Conservation (phyloP, 2,888 invertebrate species). For the Cerastis rubricosa region DNA sequence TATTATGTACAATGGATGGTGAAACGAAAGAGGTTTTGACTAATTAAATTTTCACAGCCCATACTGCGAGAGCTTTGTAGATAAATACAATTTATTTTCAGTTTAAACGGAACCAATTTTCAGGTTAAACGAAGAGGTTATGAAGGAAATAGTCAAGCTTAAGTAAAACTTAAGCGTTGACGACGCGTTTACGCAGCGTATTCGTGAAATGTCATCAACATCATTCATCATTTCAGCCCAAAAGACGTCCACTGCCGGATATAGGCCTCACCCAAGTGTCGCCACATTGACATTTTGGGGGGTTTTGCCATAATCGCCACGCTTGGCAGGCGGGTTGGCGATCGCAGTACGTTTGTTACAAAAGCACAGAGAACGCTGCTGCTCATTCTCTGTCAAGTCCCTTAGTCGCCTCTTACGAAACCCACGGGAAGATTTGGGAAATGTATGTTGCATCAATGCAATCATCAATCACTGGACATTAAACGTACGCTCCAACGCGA, state of each 20-base stretch:
- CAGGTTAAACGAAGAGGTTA: not conserved
- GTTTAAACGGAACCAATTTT: not conserved
- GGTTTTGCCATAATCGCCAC: too few species aligned
- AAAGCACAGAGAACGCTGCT: too few species aligned
- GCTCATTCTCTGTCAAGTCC: too few species aligned
- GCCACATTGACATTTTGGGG: too few species aligned
- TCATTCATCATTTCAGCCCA: too few species aligned
- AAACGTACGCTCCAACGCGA: not conserved
- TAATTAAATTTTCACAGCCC: constrained; percentile 11
- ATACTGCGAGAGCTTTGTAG: constrained; percentile 5
- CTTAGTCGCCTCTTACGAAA: too few species aligned
- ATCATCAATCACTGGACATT: not conserved
- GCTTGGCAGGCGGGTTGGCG: too few species aligned
- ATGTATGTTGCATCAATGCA: not conserved
- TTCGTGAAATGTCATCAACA: too few species aligned
- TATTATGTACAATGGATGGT: not conserved
- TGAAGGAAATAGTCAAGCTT: not conserved
- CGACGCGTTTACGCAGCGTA: not conserved
- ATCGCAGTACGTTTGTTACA: too few species aligned
- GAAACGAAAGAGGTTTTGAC: constrained; percentile 5
- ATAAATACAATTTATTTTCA: constrained; percentile 20
- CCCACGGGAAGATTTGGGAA: too few species aligned
- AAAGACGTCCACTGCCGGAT: too few species aligned
- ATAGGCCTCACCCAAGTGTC: too few species aligned
- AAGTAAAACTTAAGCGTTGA: not conserved